Evolutionary conservation across 2,797 vertebrate species (phyloP).

Genomic region (Sylvilagus floridanus): DNA sequence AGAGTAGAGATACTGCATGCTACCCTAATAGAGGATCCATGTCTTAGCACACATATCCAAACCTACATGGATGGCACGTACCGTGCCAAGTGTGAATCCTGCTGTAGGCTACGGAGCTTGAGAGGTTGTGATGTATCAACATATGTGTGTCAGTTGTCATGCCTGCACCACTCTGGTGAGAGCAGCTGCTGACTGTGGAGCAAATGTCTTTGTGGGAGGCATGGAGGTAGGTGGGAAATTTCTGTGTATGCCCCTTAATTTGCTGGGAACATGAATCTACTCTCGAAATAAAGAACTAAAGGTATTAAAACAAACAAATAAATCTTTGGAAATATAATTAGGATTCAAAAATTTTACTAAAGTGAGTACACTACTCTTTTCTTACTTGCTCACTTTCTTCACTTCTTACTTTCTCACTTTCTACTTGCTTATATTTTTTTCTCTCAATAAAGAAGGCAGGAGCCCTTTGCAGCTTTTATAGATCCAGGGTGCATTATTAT

Average conservation of each 20-base stretch:
- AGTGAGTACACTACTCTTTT: neutral
- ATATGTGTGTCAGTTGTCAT: neutral
- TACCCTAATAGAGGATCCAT: neutral
- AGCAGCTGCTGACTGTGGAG: neutral
- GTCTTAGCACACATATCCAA: neutral
- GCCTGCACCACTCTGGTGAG: fast-evolving
- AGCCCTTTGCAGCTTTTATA: neutral
- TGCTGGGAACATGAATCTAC: neutral
- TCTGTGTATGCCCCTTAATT: neutral
- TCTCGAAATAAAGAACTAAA: neutral
- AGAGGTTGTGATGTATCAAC: neutral
- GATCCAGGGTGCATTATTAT: neutral
- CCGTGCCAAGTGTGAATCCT: fast-evolving
- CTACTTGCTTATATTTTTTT: neutral
- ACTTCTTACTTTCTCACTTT: neutral
- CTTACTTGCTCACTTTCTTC: neutral
- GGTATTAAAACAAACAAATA: neutral
- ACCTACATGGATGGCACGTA: neutral
- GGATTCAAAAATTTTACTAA: neutral
- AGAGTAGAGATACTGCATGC: neutral
- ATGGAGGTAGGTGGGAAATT: neutral
- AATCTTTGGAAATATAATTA: neutral
- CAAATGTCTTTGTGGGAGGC: fast-evolving
- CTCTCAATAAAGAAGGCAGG: neutral
- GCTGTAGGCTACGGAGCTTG: neutral